Percentiles rank a stretch among this genome's conserved stretches.
phyloP scores from a whole-genome alignment of 2,797 vertebrate genomes.

The Phalanger gymnotis region DNA sequence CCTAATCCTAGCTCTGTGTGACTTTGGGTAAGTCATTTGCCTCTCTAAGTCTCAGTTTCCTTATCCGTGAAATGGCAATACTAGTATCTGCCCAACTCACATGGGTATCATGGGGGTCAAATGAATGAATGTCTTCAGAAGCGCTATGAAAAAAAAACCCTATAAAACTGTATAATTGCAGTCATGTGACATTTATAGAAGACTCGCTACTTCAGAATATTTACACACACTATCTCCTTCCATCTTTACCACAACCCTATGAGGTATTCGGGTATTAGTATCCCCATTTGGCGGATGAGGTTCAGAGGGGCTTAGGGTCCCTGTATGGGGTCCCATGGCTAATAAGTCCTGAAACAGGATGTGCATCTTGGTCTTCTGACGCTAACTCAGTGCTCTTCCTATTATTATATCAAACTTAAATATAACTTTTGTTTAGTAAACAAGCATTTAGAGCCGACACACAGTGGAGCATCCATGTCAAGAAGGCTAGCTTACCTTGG shows the following conservation, averaged over 20 bases:
- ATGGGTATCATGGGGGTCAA: not conserved
- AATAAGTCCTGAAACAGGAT: not conserved
- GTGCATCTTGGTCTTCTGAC: not conserved
- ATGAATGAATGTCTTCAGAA: not conserved
- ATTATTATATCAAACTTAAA: not conserved
- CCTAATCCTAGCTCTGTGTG: not conserved
- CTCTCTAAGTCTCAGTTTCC: constrained; percentile 38
- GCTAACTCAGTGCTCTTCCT: not conserved
- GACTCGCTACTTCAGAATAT: not conserved
- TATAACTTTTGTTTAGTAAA: not conserved
- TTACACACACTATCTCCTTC: not conserved
- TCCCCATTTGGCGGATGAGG: not conserved
- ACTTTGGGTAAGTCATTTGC: not conserved
- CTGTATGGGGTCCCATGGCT: not conserved
- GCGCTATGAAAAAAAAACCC: not conserved
- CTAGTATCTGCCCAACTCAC: not conserved
- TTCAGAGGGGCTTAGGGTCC: not conserved
- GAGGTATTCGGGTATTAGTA: not conserved
- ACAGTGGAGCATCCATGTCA: not conserved
- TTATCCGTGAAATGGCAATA: not conserved
- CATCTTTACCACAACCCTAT: not conserved
- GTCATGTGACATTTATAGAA: not conserved
- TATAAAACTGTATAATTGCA: not conserved
- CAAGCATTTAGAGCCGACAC: not conserved
- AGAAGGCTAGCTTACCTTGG: not conserved